phyloP scores from a whole-genome alignment of 1,140 invertebrate genomes.

The Tetranychus cinnabarinus region DNA sequence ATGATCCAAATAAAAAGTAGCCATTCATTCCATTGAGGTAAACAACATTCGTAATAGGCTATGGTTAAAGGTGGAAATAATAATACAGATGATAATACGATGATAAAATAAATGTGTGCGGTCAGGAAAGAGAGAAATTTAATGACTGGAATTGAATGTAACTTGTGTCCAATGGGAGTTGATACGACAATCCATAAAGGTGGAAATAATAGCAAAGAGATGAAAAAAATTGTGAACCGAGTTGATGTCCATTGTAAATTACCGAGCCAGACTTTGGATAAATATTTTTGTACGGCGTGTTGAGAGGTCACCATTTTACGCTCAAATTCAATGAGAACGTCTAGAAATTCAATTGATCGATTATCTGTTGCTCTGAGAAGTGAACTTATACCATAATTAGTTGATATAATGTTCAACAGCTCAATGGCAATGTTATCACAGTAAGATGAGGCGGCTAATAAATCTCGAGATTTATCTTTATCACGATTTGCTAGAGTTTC shows the following conservation, averaged over 20 bases:
- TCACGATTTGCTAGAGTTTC: constrained; percentile 56
- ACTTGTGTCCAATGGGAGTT: constrained; percentile 76
- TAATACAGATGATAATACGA: constrained; percentile 66
- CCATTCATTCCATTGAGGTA: constrained; percentile 81
- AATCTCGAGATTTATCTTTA: constrained; percentile 88
- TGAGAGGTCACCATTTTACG: constrained; percentile 66
- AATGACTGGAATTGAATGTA: constrained; percentile 72
- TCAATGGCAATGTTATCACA: constrained; percentile 95
- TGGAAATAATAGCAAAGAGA: constrained; percentile 72
- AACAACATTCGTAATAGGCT: constrained; percentile 22
- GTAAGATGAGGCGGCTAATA: constrained; percentile 76
- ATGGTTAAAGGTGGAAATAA: constrained; percentile 46
- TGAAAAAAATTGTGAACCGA: constrained; percentile 74
- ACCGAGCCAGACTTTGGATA: constrained; percentile 85
- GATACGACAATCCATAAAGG: constrained; percentile 90
- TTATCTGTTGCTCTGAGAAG: constrained; percentile 74
- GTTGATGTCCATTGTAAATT: constrained; percentile 81
- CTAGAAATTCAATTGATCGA: constrained; percentile 75
- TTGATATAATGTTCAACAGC: constrained; percentile 70
- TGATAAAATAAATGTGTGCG: constrained; percentile 89
- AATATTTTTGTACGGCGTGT: constrained; percentile 25
- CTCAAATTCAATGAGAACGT: constrained; percentile 76
- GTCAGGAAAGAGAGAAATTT: constrained; percentile 98
- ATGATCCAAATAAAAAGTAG: constrained; percentile 81
- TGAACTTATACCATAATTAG: constrained; percentile 69